Percentiles rank a stretch among this genome's conserved stretches.
phyloP scores from a whole-genome alignment of 1,140 invertebrate genomes.

The Hormaphis cornu region DNA sequence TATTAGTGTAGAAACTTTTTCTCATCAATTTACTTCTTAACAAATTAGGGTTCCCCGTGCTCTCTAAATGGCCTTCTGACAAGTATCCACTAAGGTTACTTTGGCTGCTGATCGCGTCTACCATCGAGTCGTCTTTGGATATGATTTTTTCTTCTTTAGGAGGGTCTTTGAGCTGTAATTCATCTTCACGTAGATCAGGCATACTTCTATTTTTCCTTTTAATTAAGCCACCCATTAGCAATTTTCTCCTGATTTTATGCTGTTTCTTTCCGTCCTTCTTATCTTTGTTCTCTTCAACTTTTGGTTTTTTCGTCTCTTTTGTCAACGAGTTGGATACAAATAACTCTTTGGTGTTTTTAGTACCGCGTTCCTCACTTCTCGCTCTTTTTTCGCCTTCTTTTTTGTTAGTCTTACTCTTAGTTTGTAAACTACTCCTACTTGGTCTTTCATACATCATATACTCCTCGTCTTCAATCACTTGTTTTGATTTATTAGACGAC shows the following conservation, averaged over 20 bases:
- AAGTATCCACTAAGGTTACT: constrained; percentile 65
- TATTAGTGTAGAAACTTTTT: constrained; percentile 75
- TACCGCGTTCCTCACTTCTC: constrained; percentile 70
- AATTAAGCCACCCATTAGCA: constrained; percentile 81
- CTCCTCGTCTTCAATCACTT: constrained; percentile 60
- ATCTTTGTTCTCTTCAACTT: constrained; percentile 46
- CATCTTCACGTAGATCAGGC: constrained; percentile 71
- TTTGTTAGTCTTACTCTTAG: constrained; percentile 56
- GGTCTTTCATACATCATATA: constrained; percentile 55
- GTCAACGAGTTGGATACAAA: constrained; percentile 38
- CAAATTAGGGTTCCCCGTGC: constrained; percentile 66
- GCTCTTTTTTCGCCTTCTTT: constrained; percentile 68
- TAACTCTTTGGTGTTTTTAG: constrained; percentile 44
- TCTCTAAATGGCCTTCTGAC: constrained; percentile 77
- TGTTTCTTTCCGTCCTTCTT: constrained; percentile 73
- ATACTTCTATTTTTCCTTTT: constrained; percentile 80
- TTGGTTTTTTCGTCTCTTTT: constrained; percentile 36
- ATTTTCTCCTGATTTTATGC: constrained; percentile 77
- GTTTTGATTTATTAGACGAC: constrained; percentile 41
- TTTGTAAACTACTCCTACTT: constrained; percentile 52
- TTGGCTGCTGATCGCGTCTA: constrained; percentile 56
- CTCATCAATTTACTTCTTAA: constrained; percentile 79
- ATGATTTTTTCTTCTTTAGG: constrained; percentile 22
- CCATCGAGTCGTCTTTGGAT: constrained; percentile 64
- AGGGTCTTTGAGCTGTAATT: constrained; percentile 36